Conservation (phyloP, 2,797 vertebrate species). For the Erpetoichthys calabaricus region DNA sequence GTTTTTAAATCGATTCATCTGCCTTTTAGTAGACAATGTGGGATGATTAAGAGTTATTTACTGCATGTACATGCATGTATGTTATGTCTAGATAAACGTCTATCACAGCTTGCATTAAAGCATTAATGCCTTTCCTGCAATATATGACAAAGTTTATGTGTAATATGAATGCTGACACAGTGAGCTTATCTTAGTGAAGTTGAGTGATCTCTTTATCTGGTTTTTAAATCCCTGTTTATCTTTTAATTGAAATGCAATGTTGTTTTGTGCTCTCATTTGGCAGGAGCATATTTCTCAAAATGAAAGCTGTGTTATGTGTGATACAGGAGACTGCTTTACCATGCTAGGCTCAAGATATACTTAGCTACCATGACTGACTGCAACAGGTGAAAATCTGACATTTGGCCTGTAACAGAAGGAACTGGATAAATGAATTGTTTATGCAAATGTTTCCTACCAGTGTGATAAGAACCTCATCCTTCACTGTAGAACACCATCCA, state of each 20-base stretch:
- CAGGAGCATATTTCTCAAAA: background rate
- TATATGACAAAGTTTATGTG: too few species aligned
- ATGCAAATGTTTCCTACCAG: background rate
- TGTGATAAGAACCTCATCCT: too few species aligned
- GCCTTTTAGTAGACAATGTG: too few species aligned
- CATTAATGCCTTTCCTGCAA: too few species aligned
- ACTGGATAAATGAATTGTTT: constrained; percentile 6
- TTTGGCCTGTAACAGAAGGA: constrained; percentile 28
- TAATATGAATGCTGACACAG: background rate
- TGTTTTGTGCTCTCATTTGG: too few species aligned
- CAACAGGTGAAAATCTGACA: constrained; percentile 44
- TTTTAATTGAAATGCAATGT: background rate
- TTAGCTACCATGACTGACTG: constrained; percentile 43
- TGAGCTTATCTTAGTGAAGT: background rate
- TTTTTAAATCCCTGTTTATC: constrained; percentile 2
- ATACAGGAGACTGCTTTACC: background rate
- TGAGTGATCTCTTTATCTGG: background rate
- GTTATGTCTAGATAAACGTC: too few species aligned
- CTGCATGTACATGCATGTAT: too few species aligned
- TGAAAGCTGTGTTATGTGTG: constrained; percentile 2
- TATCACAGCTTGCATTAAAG: too few species aligned
- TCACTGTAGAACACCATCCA: too few species aligned
- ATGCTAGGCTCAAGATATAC: constrained; percentile 36
- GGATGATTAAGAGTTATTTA: too few species aligned
- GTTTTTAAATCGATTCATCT: too few species aligned